Percentiles rank a stretch among this genome's conserved stretches.
Evolutionary conservation across 2,888 invertebrate genomes (phyloP).

Genomic region (Brachypalpus laphriformis): DNA sequence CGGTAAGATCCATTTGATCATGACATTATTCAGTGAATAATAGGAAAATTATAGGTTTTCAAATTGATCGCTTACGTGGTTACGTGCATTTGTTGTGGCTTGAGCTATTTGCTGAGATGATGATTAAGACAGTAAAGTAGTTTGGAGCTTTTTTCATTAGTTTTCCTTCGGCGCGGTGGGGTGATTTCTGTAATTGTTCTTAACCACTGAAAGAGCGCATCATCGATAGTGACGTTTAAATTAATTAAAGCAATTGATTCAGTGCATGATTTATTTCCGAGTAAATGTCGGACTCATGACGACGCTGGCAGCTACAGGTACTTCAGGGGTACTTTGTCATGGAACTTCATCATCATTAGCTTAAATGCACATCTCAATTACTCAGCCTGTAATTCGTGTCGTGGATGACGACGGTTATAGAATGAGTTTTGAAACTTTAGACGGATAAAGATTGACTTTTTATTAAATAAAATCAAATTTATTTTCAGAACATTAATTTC

Average conservation of each 20-base stretch:
- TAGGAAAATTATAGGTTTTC: conserved; percentile 71
- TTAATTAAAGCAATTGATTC: conserved; percentile 71
- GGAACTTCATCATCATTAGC: conserved; percentile 23
- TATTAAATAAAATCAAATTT: too few relatives aligned
- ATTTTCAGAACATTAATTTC: too few relatives aligned
- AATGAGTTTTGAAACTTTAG: not conserved
- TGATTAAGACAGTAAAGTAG: conserved; percentile 43
- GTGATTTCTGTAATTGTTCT: conserved; percentile 37
- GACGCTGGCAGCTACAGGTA: conserved; percentile 9
- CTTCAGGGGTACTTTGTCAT: conserved; percentile 29
- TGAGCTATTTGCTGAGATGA: not conserved
- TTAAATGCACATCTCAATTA: conserved; percentile 38
- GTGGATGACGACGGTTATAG: not conserved
- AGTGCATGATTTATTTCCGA: conserved; percentile 63
- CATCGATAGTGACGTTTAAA: conserved; percentile 69
- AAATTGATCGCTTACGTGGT: conserved; percentile 68
- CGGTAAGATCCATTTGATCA: conserved; percentile 65
- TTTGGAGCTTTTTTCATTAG: conserved; percentile 2
- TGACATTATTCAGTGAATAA: conserved; percentile 74
- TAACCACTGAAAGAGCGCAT: conserved; percentile 26
- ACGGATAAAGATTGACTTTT: too few relatives aligned
- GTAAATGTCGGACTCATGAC: conserved; percentile 54
- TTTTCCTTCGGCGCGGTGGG: conserved; percentile 25
- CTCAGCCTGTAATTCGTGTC: too few relatives aligned
- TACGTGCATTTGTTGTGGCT: conserved; percentile 22